A percentile compares a stretch with the other conserved stretches of the same genome.
Conservation (phyloP, 2,888 invertebrate genomes). For the Dryobota labecula region DNA sequence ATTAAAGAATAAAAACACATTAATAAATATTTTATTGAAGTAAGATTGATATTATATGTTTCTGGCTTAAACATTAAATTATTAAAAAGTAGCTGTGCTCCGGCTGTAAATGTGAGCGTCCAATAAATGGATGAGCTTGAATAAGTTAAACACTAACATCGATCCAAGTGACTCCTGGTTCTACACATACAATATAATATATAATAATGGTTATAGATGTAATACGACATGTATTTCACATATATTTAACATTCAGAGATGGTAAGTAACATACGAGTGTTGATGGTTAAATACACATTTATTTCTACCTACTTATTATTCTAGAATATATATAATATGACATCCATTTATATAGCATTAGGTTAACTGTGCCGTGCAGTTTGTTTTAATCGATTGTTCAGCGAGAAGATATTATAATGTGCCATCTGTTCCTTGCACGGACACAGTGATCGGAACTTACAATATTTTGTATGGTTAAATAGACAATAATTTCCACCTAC, state of each 20-base stretch:
- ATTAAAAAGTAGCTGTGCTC: slow-evolving; percentile 32
- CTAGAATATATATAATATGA: slow-evolving; percentile 8
- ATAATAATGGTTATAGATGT: slow-evolving; percentile 8
- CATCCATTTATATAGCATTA: not conserved
- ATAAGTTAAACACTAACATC: slow-evolving; percentile 16
- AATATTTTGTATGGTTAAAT: not conserved
- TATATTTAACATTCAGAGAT: slow-evolving; percentile 30
- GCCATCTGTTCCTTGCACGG: not conserved
- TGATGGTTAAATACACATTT: slow-evolving; percentile 30
- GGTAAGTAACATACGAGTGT: slow-evolving; percentile 20
- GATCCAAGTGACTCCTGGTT: slow-evolving; percentile 35
- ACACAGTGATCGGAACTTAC: not conserved
- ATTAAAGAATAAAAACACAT: slow-evolving; percentile 37
- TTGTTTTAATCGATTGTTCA: not conserved
- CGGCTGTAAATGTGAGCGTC: slow-evolving; percentile 18
- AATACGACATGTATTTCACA: slow-evolving; percentile 25
- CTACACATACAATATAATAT: slow-evolving; percentile 18
- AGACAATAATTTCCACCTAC: slow-evolving; percentile 1
- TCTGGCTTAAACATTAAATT: slow-evolving; percentile 72
- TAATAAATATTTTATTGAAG: slow-evolving; percentile 57
- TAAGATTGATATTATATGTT: slow-evolving; percentile 56
- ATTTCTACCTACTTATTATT: slow-evolving; percentile 35
- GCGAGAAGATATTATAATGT: not conserved
- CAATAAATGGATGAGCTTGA: slow-evolving; percentile 9
- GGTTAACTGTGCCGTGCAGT: not conserved